Evolutionary conservation across 35 echinoderm and acorn worm species (phyloP).

Genomic region (Stichopus chloronotus): DNA sequence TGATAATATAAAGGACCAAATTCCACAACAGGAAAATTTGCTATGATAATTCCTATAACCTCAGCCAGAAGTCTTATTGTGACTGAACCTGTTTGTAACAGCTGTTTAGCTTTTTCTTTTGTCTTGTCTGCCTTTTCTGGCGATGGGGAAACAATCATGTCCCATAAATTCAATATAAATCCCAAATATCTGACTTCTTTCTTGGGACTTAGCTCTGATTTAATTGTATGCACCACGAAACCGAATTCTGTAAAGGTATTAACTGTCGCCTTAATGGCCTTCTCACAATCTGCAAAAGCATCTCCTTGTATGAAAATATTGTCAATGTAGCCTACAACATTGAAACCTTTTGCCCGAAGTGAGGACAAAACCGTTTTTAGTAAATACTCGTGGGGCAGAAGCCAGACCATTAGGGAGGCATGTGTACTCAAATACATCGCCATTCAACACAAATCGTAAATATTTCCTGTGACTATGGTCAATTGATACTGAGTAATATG

Average conservation of each 20-base stretch:
- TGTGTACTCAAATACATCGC: slow-evolving; percentile 33
- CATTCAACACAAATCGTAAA: slow-evolving; percentile 35
- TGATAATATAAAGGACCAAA: slow-evolving; percentile 32
- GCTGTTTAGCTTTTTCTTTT: no score
- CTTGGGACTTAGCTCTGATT: slow-evolving; percentile 11
- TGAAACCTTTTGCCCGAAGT: not conserved
- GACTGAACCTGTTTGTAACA: no score
- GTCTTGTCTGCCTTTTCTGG: no score
- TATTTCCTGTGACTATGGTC: slow-evolving; percentile 13
- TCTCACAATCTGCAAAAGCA: not conserved
- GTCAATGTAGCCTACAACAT: slow-evolving; percentile 10
- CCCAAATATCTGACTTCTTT: slow-evolving; percentile 16
- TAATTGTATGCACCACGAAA: slow-evolving; percentile 5
- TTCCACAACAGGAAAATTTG: slow-evolving; percentile 31
- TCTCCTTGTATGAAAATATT: slow-evolving; percentile 31
- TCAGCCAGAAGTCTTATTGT: no score
- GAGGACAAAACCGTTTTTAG: slow-evolving; percentile 39
- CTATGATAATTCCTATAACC: no score
- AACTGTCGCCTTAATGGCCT: not conserved
- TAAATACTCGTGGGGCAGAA: slow-evolving; percentile 25
- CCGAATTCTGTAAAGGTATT: slow-evolving; percentile 14
- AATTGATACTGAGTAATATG: slow-evolving; percentile 59
- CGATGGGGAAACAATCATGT: not conserved
- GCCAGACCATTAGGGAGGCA: slow-evolving; percentile 48
- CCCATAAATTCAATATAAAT: slow-evolving; percentile 13